phyloP scores from a whole-genome alignment of 1,140 invertebrate species.

The Colletes gigas region DNA sequence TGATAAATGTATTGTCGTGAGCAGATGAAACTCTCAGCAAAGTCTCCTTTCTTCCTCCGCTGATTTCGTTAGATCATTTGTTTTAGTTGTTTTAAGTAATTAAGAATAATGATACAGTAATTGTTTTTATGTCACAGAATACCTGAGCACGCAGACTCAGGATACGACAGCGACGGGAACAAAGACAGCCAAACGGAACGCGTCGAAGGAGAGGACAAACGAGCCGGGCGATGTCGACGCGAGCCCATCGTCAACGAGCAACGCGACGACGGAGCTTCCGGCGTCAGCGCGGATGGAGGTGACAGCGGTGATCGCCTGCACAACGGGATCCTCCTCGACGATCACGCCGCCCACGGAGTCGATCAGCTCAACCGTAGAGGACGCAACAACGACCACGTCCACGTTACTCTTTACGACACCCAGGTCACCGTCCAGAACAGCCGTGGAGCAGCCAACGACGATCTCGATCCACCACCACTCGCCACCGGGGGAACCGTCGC shows the following conservation, averaged over 20 bases:
- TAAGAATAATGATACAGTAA: no score
- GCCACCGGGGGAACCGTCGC: slow-evolving; percentile 24
- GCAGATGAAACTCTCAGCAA: no score
- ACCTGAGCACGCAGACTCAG: slow-evolving; percentile 30
- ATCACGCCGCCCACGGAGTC: slow-evolving; percentile 1
- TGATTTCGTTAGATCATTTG: no score
- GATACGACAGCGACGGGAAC: slow-evolving; percentile 13
- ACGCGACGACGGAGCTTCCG: slow-evolving; percentile 28
- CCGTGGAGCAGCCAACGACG: neutral
- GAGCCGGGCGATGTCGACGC: neutral
- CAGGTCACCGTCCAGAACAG: slow-evolving; percentile 4
- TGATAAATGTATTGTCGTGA: no score
- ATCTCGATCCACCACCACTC: slow-evolving; percentile 10
- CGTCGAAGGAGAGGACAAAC: neutral
- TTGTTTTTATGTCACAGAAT: slow-evolving; percentile 33
- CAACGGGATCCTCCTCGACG: slow-evolving; percentile 6
- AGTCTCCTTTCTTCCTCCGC: no score
- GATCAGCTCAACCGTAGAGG: neutral
- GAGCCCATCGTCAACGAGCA: slow-evolving; percentile 1
- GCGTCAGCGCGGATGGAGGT: slow-evolving; percentile 32
- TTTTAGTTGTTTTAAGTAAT: no score
- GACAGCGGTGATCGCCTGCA: slow-evolving; percentile 31
- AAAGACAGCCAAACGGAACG: neutral
- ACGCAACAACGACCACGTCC: slow-evolving; percentile 23
- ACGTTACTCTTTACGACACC: slow-evolving; percentile 20